Conservation (phyloP, 2,888 invertebrate species). For the Pyrocoelia pectoralis region DNA sequence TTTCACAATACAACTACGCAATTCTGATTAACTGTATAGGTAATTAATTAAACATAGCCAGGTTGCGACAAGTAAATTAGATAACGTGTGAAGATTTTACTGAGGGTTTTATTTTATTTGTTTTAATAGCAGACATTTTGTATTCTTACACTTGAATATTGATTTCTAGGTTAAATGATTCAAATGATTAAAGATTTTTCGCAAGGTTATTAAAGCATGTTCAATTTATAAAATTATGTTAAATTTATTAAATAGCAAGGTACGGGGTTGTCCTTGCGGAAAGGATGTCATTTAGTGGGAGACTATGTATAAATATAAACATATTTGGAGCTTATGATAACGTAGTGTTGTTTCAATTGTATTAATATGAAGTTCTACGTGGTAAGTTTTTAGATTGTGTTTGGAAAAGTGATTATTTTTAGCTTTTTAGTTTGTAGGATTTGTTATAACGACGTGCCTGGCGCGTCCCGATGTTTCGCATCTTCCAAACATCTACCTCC, state of each 20-base stretch:
- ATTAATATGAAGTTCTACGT: constrained; percentile 48
- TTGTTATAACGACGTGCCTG: constrained; percentile 63
- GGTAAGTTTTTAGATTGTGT: constrained; percentile 46
- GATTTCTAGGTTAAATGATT: neutral
- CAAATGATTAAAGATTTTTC: neutral
- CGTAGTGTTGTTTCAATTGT: constrained; percentile 19
- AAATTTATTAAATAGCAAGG: constrained; percentile 11
- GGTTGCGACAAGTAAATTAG: neutral
- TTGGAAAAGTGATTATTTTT: neutral
- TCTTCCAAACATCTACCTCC: constrained; percentile 1
- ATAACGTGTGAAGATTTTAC: too few species aligned
- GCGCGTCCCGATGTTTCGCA: constrained; percentile 63
- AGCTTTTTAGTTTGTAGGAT: constrained; percentile 37
- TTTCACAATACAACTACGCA: neutral
- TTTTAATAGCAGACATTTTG: neutral
- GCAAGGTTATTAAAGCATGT: neutral
- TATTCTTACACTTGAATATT: constrained; percentile 5
- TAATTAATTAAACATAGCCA: neutral
- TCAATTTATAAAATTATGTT: constrained; percentile 8
- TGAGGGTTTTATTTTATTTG: too few species aligned
- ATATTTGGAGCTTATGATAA: constrained; percentile 38
- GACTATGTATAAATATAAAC: constrained; percentile 47
- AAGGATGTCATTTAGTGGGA: constrained; percentile 51
- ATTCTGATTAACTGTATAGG: neutral
- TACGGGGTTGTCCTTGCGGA: constrained; percentile 52